Percentiles rank a stretch among this genome's conserved stretches.
Evolutionary conservation across 30 jellyfish, hydroid and myxozoan genomes (phyloP).

Genomic region (Hydractinia echinata): DNA sequence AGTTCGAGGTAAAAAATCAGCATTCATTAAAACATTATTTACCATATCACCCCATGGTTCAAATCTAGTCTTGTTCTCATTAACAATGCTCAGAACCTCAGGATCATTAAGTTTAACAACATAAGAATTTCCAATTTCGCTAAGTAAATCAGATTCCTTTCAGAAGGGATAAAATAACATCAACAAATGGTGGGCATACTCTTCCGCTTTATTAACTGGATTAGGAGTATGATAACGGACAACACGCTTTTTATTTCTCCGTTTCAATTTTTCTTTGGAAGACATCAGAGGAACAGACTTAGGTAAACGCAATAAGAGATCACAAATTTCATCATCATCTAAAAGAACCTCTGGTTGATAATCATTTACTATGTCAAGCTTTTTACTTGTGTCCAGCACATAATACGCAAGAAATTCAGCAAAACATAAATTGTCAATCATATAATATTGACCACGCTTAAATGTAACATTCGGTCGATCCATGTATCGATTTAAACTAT

Average conservation of each 20-base stretch:
- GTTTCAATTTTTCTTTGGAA: no score
- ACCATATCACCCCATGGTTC: constrained; percentile 21
- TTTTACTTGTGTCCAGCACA: constrained; percentile 10
- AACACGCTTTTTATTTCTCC: no score
- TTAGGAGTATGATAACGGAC: no score
- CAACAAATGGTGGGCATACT: no score
- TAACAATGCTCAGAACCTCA: constrained; percentile 6
- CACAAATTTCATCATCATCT: constrained; percentile 4
- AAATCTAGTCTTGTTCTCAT: background rate
- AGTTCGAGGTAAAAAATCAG: background rate
- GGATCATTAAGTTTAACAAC: background rate
- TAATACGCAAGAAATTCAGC: constrained; percentile 33
- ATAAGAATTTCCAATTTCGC: no score
- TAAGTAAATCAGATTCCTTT: no score
- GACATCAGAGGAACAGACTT: constrained; percentile 11
- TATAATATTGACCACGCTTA: constrained; percentile 15
- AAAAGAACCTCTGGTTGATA: constrained; percentile 18
- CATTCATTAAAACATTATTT: constrained; percentile 3
- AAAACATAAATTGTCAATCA: constrained; percentile 15
- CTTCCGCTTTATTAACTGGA: no score
- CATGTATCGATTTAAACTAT: constrained; percentile 14
- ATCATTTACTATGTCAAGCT: background rate
- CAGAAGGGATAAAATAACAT: no score
- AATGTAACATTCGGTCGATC: constrained; percentile 26
- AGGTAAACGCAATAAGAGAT: background rate